Evolutionary conservation across 2,797 vertebrate species (phyloP), one percentile per base, ranked within the genome.

Genomic region (Neosalanx taihuensis): DNA sequence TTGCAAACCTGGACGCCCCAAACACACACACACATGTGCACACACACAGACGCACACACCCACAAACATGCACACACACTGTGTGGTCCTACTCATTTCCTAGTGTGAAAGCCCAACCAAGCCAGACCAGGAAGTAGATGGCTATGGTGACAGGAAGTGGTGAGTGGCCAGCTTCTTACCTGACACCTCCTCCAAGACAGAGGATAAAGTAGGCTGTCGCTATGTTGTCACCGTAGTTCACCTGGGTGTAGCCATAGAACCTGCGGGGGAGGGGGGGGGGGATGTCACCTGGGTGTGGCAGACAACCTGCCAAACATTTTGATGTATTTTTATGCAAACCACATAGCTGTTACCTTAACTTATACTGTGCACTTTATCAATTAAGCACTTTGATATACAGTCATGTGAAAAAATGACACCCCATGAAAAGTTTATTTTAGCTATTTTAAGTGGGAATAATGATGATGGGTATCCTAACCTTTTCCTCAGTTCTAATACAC

Each of bases 141-240:
- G 46, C 1, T 18, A 15, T 6, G 4, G 6, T 26, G 6, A 33
- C 69, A 10, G 30, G 62, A 12, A n/a, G 17, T 33, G 13, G 51
- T 20, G n/a, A 1, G 3, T 51, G 58, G 51, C 9, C 29, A 20
- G 10, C 13, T 2, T 74, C 84, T 79, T 91, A 97, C 96, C 93
- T 93, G 79, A 96, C 91, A 3, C 86, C 75, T 46, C 96, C 96
- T 5, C 87, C 89, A 13, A 91, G 72, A 61, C 73, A 83, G 76
- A 96, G 78, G 73, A 93, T 46, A 75, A 86, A 96, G 83, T 80
- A 80, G 0, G 93, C 94, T 0, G 92, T 82, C 2, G 86, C 91
- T 0, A 91, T 3, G 6, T 93, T 70, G 0, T 73, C 26, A 0
- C 95, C 95, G 1, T 91, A 86, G 0, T 0, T 23, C 0, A 33